A percentile compares a stretch with the other conserved stretches of the same genome.
Conservation (phyloP, 2,797 vertebrate species). For the Geotrypetes seraphini region DNA sequence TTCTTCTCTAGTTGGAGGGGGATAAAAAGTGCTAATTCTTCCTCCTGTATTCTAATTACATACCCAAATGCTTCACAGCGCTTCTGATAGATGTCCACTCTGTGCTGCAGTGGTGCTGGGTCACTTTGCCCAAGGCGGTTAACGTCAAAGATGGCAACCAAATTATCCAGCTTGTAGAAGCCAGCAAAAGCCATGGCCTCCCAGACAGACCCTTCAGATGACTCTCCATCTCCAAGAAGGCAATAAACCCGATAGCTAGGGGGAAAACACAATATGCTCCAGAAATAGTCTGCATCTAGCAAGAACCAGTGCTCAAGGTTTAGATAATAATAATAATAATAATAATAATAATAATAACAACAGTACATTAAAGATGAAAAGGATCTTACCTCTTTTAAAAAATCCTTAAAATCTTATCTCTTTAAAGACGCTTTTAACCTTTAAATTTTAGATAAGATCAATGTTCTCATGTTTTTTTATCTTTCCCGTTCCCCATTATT, state of each 20-base stretch:
- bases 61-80: constrained; percentile 92
- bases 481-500: too few relatives aligned
- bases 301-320: background rate
- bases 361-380: too few relatives aligned
- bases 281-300: background rate
- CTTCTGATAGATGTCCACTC: constrained; percentile 83
- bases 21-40: too few relatives aligned
- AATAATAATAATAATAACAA: too few relatives aligned
- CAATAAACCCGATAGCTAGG: constrained; percentile 83
- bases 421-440: too few relatives aligned
- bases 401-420: too few relatives aligned
- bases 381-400: too few relatives aligned
- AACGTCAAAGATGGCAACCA: constrained; percentile 86
- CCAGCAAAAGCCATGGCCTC: constrained; percentile 96
- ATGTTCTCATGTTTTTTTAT: too few relatives aligned
- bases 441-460: too few relatives aligned
- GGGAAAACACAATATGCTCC: too few relatives aligned
- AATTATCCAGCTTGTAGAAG: constrained; percentile 88
- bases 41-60: background rate
- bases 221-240: constrained; percentile 84
- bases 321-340: too few relatives aligned
- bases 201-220: constrained; percentile 91
- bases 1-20: too few relatives aligned
- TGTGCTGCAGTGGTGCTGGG: constrained; percentile 82
- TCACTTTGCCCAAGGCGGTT: constrained; percentile 93